phyloP scores from a whole-genome alignment of 2,888 invertebrate genomes.

The Suillia variegata region DNA sequence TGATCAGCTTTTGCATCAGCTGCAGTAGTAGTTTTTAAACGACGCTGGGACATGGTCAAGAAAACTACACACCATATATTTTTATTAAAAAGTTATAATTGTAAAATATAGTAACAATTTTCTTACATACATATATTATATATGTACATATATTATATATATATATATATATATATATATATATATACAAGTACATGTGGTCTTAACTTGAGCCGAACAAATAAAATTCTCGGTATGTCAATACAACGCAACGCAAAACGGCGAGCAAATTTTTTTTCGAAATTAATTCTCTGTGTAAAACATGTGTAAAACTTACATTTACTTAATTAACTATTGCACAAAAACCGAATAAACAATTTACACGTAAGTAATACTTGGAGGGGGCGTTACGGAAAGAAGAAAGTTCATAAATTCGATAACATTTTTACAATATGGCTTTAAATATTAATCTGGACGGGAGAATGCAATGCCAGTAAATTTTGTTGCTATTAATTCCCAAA shows the following conservation, averaged over 20 bases:
- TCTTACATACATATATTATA: no score
- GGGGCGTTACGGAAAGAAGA: background rate
- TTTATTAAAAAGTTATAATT: background rate
- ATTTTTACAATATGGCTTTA: constrained; percentile 3
- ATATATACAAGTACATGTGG: no score
- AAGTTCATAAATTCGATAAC: background rate
- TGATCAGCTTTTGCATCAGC: constrained; percentile 29
- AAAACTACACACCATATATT: background rate
- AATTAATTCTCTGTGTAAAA: background rate
- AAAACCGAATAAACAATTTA: background rate
- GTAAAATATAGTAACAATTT: background rate
- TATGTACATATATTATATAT: no score
- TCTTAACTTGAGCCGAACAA: background rate
- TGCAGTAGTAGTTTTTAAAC: constrained; percentile 17
- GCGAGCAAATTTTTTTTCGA: background rate
- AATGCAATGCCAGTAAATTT: no score
- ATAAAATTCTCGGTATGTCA: background rate
- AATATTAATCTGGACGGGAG: no score
- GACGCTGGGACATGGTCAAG: no score
- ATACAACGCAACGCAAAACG: background rate
- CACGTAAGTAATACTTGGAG: no score
- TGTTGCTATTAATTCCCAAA: constrained; percentile 56
- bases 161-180: no score
- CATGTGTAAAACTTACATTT: background rate
- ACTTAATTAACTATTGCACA: background rate